A percentile compares a stretch with the other conserved stretches of the same genome.
These are phyloP conservation scores for Eulithis testata DNA, from an alignment of 2,888 invertebrate genomes.

Conservation along the genomic window DNA sequence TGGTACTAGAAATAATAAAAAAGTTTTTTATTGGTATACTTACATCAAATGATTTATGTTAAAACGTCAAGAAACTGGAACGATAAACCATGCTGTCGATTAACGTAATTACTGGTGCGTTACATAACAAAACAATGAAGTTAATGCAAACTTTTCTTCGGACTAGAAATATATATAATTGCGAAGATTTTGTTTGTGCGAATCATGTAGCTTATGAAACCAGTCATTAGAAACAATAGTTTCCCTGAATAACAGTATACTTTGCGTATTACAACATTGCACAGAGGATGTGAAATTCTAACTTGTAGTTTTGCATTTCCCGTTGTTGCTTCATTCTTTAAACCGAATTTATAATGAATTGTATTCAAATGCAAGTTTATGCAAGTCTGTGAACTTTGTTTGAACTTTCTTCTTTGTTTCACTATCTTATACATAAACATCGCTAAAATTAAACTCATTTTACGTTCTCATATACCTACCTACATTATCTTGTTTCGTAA, in stretches of 20 bases:
- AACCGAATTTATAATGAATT: constrained; percentile 29
- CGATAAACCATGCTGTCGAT: constrained; percentile 44
- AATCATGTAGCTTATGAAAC: constrained; percentile 31
- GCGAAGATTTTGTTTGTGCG: constrained; percentile 22
- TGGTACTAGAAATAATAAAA: constrained; percentile 8
- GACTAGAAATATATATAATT: constrained; percentile 29
- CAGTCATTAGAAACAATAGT: constrained; percentile 35
- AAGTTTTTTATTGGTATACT: constrained; percentile 1
- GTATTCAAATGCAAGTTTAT: constrained; percentile 33
- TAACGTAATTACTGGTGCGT: constrained; percentile 47
- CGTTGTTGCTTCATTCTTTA: constrained; percentile 33
- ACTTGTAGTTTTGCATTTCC: constrained; percentile 29
- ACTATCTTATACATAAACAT: constrained; percentile 20
- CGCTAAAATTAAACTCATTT: background rate
- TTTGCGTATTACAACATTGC: constrained; percentile 21
- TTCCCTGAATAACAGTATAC: constrained; percentile 21
- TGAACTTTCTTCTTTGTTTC: constrained; percentile 33
- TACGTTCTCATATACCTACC: background rate
- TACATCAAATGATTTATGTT: constrained; percentile 37
- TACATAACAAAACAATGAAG: constrained; percentile 43
- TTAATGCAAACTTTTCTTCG: constrained; percentile 24
- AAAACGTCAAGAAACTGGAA: constrained; percentile 48
- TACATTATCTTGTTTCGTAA: background rate
- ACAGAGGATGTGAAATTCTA: constrained; percentile 48
- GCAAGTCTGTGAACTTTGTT: constrained; percentile 32